phyloP scores from a whole-genome alignment of 2,113 vertebrate species.

The Anthoscopus minutus region DNA sequence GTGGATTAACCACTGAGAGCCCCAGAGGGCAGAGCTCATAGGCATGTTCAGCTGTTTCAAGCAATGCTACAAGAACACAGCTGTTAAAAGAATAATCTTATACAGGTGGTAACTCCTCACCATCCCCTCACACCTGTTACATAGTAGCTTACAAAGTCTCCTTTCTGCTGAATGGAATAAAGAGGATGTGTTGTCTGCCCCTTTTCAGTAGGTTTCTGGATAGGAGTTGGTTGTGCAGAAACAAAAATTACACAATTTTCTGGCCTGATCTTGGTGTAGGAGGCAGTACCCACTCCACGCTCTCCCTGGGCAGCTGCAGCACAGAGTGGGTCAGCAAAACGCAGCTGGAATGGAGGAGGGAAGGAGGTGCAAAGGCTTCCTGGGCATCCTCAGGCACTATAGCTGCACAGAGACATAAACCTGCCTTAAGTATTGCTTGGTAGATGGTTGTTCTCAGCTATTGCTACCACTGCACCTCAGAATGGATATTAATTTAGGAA shows the following conservation, averaged over 20 bases:
- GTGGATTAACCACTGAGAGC: not conserved
- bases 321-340: accelerated
- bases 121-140: not conserved
- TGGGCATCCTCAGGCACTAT: not conserved
- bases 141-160: not conserved
- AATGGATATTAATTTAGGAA: not conserved
- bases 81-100: not conserved
- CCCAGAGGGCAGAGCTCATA: not conserved
- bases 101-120: not conserved
- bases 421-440: not conserved
- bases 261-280: not conserved
- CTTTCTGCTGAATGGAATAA: not conserved
- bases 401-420: not conserved
- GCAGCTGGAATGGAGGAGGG: not conserved
- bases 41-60: not conserved
- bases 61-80: not conserved
- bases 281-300: not conserved
- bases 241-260: not conserved
- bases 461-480: not conserved
- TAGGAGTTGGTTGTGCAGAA: not conserved
- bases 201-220: not conserved
- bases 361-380: not conserved
- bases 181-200: not conserved
- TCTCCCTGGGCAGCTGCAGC: not conserved
- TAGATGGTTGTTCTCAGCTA: too few species aligned